phyloP scores from a whole-genome alignment of 2,888 invertebrate genomes.

The Clistopyga incitator region DNA sequence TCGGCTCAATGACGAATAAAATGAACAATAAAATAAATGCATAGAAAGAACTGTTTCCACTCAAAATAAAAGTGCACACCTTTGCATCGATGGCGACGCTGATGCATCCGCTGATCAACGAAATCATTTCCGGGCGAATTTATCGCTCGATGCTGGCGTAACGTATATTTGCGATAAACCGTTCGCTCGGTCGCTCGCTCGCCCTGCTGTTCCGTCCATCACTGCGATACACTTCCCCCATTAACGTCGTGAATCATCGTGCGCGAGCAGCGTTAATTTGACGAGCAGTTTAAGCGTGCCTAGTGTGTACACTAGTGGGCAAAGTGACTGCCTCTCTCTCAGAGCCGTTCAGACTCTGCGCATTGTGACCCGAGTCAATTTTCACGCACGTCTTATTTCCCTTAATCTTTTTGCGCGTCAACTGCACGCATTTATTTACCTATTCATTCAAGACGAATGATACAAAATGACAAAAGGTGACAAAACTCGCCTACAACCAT shows the following conservation, averaged over 20 bases:
- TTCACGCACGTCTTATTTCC: background rate
- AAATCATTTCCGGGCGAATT: constrained; percentile 26
- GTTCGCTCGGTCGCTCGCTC: background rate
- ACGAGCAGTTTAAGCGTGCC: constrained; percentile 6
- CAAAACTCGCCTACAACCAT: background rate
- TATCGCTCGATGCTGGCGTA: constrained; percentile 25
- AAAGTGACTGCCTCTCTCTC: background rate
- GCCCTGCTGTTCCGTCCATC: background rate
- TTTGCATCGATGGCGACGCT: background rate
- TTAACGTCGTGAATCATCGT: constrained; percentile 30
- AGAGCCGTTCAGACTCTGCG: background rate
- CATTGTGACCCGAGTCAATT: background rate
- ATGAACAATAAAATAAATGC: background rate
- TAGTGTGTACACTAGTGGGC: constrained; percentile 1
- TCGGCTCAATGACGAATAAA: background rate
- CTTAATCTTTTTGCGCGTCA: background rate
- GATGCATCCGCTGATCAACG: constrained; percentile 9
- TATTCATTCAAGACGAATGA: constrained; percentile 4
- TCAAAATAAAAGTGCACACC: background rate
- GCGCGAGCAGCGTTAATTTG: constrained; percentile 28
- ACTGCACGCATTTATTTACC: too few relatives aligned
- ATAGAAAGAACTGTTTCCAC: background rate
- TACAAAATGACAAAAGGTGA: constrained; percentile 14
- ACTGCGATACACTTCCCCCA: background rate
- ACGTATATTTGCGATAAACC: constrained; percentile 18